Evolutionary conservation across 2,113 vertebrate genomes (phyloP).

Genomic region (Rhinogobius similis): DNA sequence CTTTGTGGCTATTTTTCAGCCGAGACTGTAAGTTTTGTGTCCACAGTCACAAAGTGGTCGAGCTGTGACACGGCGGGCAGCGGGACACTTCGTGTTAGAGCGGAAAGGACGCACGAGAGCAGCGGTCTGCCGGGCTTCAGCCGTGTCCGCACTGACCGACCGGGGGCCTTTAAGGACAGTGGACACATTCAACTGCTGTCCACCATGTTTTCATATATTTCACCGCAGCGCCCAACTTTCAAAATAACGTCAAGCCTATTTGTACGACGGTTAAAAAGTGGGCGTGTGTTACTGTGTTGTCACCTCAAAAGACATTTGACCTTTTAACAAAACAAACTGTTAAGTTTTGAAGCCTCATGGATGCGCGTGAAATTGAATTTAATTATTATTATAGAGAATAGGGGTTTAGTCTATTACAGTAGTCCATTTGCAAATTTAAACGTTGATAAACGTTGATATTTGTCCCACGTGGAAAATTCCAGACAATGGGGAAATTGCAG

Average conservation of each 20-base stretch:
- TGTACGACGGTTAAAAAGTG: conserved; percentile 6
- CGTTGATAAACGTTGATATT: too few relatives aligned
- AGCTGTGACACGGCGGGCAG: conserved; percentile 12
- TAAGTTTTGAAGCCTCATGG: background rate
- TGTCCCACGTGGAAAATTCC: too few relatives aligned
- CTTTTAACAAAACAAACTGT: conserved; percentile 6
- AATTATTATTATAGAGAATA: background rate
- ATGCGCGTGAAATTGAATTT: background rate
- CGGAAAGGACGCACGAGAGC: conserved; percentile 11
- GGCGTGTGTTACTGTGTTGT: conserved; percentile 31
- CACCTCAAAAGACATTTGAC: conserved; percentile 20
- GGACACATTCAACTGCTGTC: background rate
- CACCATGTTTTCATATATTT: background rate
- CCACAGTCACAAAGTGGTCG: background rate
- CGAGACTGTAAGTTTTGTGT: background rate
- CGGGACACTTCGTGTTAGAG: conserved; percentile 8
- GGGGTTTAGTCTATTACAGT: too few relatives aligned
- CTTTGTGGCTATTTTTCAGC: conserved; percentile 22
- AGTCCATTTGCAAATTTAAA: too few relatives aligned
- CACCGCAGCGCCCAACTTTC: background rate
- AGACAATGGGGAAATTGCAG: too few relatives aligned
- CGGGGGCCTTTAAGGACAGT: conserved; percentile 28
- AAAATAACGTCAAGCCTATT: background rate
- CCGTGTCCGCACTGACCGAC: conserved; percentile 19
- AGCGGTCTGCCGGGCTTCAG: conserved; percentile 31